A percentile compares a stretch with the other conserved stretches of the same genome.
phyloP scores from a whole-genome alignment of 2,888 invertebrate genomes.

The Phytoseiulus persimilis region DNA sequence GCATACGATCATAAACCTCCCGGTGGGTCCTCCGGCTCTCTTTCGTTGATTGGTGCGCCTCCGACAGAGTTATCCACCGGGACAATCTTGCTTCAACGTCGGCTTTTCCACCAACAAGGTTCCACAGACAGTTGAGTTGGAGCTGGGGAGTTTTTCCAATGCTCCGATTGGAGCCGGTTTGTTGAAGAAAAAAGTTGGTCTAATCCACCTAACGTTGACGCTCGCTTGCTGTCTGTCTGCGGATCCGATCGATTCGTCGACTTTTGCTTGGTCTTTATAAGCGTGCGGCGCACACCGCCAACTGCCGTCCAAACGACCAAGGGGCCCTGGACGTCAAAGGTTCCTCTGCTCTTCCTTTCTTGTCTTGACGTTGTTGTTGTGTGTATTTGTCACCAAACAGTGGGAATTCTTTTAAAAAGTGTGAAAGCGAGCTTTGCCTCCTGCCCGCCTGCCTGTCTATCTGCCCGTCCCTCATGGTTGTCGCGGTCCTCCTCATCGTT shows the following conservation, averaged over 20 bases:
- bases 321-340: neutral
- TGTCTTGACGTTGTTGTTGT: neutral
- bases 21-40: no score
- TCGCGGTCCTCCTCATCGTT: neutral
- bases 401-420: neutral
- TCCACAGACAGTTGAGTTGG: no score
- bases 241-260: neutral
- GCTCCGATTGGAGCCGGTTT: neutral
- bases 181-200: neutral
- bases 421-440: neutral
- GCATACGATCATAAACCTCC: no score
- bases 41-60: no score
- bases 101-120: no score
- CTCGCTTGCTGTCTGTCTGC: neutral
- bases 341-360: neutral
- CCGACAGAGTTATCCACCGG: no score
- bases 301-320: neutral
- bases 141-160: neutral
- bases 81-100: no score
- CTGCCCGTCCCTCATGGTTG: neutral
- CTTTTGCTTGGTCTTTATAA: neutral
- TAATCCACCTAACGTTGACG: neutral
- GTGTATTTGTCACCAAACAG: slow-evolving; percentile 5
- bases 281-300: neutral
- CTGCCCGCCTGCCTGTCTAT: neutral